phyloP scores from a whole-genome alignment of 2,888 invertebrate species.

The Bedellia somnulentella region DNA sequence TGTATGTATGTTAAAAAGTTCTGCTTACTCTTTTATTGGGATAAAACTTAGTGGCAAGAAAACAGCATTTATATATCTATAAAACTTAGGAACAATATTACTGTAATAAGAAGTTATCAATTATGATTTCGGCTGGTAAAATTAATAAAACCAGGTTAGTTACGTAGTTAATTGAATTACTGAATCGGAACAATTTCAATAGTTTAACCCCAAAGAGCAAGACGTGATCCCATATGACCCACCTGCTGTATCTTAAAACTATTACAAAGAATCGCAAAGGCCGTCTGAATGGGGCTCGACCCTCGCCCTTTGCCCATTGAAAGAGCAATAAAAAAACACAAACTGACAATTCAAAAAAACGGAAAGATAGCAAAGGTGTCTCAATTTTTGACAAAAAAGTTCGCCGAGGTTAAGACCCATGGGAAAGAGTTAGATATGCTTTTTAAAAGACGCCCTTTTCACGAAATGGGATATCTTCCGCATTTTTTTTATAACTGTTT shows the following conservation, averaged over 20 bases:
- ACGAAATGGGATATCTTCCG: slow-evolving; percentile 37
- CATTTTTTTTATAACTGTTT: slow-evolving; percentile 43
- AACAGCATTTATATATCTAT: no score
- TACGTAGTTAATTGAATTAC: no score
- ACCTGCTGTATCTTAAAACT: slow-evolving; percentile 40
- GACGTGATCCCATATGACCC: slow-evolving; percentile 29
- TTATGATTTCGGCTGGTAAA: no score
- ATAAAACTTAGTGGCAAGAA: no score
- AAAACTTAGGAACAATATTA: no score
- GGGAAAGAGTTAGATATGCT: slow-evolving; percentile 57
- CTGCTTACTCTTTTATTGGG: no score
- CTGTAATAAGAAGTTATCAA: no score
- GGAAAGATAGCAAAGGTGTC: slow-evolving; percentile 59
- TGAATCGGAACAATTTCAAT: no score
- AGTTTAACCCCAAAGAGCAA: slow-evolving; percentile 17
- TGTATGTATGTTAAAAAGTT: no score
- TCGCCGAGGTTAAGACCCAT: slow-evolving; percentile 57
- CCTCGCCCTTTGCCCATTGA: slow-evolving; percentile 28
- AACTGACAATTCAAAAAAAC: slow-evolving; percentile 33
- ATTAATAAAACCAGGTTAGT: no score
- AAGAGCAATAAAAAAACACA: slow-evolving; percentile 24
- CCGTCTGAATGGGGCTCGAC: slow-evolving; percentile 32
- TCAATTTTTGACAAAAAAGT: slow-evolving; percentile 46
- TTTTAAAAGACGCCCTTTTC: slow-evolving; percentile 26
- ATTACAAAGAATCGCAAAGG: slow-evolving; percentile 23